These are phyloP conservation scores for Mythimna vitellina DNA, from an alignment of 2,888 invertebrate genomes.

Conservation along the genomic window DNA sequence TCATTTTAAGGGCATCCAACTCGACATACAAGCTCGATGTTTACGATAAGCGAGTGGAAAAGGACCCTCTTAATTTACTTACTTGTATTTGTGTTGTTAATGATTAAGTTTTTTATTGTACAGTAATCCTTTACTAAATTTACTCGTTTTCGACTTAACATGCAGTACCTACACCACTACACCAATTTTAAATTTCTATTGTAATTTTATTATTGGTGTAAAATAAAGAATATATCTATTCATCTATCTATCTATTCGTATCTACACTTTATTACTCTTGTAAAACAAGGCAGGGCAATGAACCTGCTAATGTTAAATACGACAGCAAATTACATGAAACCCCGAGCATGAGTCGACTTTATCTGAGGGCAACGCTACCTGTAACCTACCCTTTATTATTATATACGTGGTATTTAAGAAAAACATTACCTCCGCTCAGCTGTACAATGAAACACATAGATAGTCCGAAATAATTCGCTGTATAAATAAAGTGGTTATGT, in stretches of 20 bases:
- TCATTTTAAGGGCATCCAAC: no score
- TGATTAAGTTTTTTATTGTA: no score
- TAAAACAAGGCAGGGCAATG: slow-evolving; percentile 23
- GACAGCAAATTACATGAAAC: slow-evolving; percentile 28
- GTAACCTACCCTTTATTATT: slow-evolving; percentile 7
- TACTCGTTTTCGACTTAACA: neutral
- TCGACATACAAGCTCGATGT: no score
- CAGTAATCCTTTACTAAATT: neutral
- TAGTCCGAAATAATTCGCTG: slow-evolving; percentile 11
- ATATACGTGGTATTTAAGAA: slow-evolving; percentile 39
- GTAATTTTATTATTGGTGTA: no score
- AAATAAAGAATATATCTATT: no score
- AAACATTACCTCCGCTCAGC: slow-evolving; percentile 33
- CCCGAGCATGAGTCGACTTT: slow-evolving; percentile 25
- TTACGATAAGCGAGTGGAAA: no score
- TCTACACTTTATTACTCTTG: neutral
- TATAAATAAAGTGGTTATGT: neutral
- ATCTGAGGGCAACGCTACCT: slow-evolving; percentile 44
- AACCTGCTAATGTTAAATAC: slow-evolving; percentile 38
- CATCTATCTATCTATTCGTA: no score
- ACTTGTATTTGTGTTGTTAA: no score
- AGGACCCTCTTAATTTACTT: no score
- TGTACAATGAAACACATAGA: slow-evolving; percentile 11
- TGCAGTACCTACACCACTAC: neutral
- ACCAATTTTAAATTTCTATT: no score